phyloP scores from a whole-genome alignment of 2,797 vertebrate species.

The Mormyrus proboscirostris region DNA sequence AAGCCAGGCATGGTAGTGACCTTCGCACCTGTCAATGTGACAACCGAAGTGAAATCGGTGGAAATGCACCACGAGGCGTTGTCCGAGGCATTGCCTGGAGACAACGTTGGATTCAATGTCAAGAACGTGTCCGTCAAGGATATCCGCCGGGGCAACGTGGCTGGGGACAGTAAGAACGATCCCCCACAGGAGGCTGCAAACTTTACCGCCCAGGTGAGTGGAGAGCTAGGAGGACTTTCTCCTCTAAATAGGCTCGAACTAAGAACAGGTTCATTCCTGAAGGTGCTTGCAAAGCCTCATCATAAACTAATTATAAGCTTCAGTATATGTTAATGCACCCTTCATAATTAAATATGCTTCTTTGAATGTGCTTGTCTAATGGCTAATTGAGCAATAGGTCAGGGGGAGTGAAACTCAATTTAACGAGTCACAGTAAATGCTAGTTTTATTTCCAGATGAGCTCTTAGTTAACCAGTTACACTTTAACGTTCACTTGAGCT shows the following conservation, averaged over 20 bases:
- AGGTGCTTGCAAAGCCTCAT: not conserved
- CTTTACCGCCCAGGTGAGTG: slow-evolving; percentile 67
- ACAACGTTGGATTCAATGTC: slow-evolving; percentile 71
- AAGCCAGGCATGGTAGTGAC: slow-evolving; percentile 70
- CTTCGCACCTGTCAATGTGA: slow-evolving; percentile 68
- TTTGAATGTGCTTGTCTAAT: not conserved
- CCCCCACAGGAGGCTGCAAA: slow-evolving; percentile 64
- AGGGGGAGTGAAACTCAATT: not conserved
- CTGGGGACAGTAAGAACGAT: slow-evolving; percentile 69
- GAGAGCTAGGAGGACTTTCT: not conserved
- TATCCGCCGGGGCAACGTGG: slow-evolving; percentile 68
- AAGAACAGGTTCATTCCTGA: not conserved
- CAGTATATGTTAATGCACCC: not conserved
- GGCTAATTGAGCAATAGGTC: not conserved
- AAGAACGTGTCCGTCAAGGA: slow-evolving; percentile 72
- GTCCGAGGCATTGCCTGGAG: slow-evolving; percentile 61
- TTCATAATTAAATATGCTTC: not conserved
- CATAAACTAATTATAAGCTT: not conserved
- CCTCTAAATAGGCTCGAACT: not conserved
- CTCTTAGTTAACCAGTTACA: not conserved
- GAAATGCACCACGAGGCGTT: slow-evolving; percentile 75
- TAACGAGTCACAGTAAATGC: not conserved
- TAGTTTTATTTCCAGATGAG: not conserved
- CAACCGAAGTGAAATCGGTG: slow-evolving; percentile 72
- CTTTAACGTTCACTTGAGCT: not conserved